Percentiles rank a stretch among this genome's conserved stretches.
phyloP scores from a whole-genome alignment of 2,797 vertebrate species.

The Nasua narica region DNA sequence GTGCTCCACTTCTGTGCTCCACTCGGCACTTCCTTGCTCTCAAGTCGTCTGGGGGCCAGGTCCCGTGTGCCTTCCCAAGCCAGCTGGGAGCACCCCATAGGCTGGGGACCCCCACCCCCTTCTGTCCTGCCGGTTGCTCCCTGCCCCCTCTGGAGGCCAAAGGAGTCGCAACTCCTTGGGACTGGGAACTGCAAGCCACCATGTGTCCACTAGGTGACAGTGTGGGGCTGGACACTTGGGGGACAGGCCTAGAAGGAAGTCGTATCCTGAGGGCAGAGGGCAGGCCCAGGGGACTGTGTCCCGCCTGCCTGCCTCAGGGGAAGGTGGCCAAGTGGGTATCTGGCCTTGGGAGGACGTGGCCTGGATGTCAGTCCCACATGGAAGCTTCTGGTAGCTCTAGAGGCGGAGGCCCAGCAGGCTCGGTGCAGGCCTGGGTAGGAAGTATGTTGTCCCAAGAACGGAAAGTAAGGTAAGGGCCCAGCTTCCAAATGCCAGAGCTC shows the following conservation, averaged over 20 bases:
- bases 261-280: not conserved
- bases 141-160: not conserved
- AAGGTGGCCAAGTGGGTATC: not conserved
- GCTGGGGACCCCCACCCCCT: not conserved
- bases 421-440: not conserved
- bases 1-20: not conserved
- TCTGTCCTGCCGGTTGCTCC: not conserved
- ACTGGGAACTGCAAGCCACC: not conserved
- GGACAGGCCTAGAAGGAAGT: not conserved
- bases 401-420: not conserved
- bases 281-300: not conserved
- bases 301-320: not conserved
- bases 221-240: not conserved
- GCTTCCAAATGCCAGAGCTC: not conserved
- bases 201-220: constrained; percentile 12
- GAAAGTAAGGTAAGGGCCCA: not conserved
- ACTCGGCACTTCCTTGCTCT: not conserved
- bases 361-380: not conserved
- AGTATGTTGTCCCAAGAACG: not conserved
- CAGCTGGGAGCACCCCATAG: not conserved
- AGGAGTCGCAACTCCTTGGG: not conserved
- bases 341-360: not conserved
- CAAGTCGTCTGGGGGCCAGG: not conserved
- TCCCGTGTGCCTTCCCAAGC: not conserved
- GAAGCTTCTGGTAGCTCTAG: not conserved